Evolutionary conservation across 2,797 vertebrate genomes (phyloP).

Genomic region (Sebastes dallii): DNA sequence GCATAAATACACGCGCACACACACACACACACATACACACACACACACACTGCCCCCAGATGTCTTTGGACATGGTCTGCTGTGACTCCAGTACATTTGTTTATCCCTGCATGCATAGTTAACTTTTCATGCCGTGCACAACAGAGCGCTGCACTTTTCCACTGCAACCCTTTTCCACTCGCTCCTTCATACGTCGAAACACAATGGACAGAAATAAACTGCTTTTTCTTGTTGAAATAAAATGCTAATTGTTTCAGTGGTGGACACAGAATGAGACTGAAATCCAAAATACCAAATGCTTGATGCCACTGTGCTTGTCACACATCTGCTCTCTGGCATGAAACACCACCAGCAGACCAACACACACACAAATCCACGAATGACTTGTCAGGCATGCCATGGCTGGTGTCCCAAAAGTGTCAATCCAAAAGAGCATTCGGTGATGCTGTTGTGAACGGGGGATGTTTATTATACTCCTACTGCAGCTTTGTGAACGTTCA

Average conservation of each 20-base stretch:
- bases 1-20: constrained; percentile 25
- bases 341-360: not conserved
- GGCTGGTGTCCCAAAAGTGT: constrained; percentile 17
- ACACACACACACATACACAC: constrained; percentile 1
- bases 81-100: constrained; percentile 57
- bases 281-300: not conserved
- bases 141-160: constrained; percentile 53
- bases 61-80: constrained; percentile 66
- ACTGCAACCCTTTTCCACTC: constrained; percentile 38
- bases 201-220: not conserved
- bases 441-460: not conserved
- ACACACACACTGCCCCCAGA: constrained; percentile 53
- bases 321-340: constrained; percentile 13
- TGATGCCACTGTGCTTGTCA: constrained; percentile 4
- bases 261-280: not conserved
- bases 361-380: constrained; percentile 13
- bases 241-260: not conserved
- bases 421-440: not conserved
- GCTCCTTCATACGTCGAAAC: not conserved
- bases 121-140: constrained; percentile 51
- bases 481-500: not conserved
- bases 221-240: not conserved
- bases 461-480: not conserved
- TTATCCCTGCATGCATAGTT: constrained; percentile 64
- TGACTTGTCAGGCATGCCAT: constrained; percentile 3